phyloP scores from a whole-genome alignment of 2,113 vertebrate genomes.

The Proteles cristata region DNA sequence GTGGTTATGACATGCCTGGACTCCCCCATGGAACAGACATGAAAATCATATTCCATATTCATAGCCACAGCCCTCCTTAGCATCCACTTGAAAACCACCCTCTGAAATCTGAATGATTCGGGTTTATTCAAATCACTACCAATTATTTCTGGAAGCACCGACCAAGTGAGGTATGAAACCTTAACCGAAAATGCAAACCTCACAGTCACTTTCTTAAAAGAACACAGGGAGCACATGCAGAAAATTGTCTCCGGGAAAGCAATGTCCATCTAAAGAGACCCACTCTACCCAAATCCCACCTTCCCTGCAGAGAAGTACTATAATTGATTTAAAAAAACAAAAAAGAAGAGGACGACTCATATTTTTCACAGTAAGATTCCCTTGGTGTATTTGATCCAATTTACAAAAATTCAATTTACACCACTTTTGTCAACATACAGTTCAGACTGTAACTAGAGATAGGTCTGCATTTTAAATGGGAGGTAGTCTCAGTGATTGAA shows the following conservation, averaged over 20 bases:
- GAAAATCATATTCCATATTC: slow-evolving; percentile 73
- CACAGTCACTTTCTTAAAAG: slow-evolving; percentile 50
- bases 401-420: slow-evolving; percentile 63
- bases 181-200: slow-evolving; percentile 69
- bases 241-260: slow-evolving; percentile 2
- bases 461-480: slow-evolving; percentile 54
- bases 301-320: not conserved
- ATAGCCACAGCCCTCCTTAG: slow-evolving; percentile 44
- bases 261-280: not conserved
- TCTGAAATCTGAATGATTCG: slow-evolving; percentile 65
- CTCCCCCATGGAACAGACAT: slow-evolving; percentile 65
- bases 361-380: slow-evolving; percentile 64
- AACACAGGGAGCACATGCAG: slow-evolving; percentile 36
- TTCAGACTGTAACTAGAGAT: slow-evolving; percentile 1
- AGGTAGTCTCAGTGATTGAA: slow-evolving; percentile 64
- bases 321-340: not conserved
- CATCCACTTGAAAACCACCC: slow-evolving; percentile 56
- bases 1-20: slow-evolving; percentile 71
- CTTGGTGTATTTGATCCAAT: slow-evolving; percentile 32
- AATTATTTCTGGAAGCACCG: slow-evolving; percentile 71
- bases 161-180: slow-evolving; percentile 63
- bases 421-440: slow-evolving; percentile 63
- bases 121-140: slow-evolving; percentile 75
- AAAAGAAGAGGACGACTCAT: not conserved
- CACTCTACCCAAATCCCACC: slow-evolving; percentile 34